Base-by-base conservation (phyloP, 2,888 invertebrate species). In the Leptopilina drosophilae region DNA sequence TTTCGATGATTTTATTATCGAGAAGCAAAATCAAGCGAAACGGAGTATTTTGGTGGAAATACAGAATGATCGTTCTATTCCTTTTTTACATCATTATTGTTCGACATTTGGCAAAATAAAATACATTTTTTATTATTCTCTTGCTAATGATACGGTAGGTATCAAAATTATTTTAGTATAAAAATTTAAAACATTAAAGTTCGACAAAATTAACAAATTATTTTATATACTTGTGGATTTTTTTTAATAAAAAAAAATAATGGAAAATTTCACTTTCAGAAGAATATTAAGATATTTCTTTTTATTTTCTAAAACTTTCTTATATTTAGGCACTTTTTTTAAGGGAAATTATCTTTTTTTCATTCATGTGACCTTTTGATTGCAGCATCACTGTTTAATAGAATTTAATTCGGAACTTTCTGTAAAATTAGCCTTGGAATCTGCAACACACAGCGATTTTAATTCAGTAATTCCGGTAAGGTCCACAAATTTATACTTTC, bases 21-120 rank as follows among this genome's bases (percentile, higher is more conserved):
- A 92, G 40, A 94, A 96, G 84, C 94, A 95, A 88, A 89, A 91
- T 3, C 94, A 97, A 90, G 96, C 97, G 0, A 92, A 92, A 76
- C 93, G 94, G 81, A 96, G 96, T 91, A 92, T 97, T 78, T 92
- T 97, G 53, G 94, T 97, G 6, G 96, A 97, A 92, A 95, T 97
- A 1, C 94, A 95, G 87, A 95, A 96, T 0, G 93, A 94, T 77
- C 93, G 94, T 73, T 96, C 96, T 0, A 95, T 94, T 86, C 90
- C 90, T 69, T 95, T 96, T 91, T 92, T 97, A 77, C 93, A 95
- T 89, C 92, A 93, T 5, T 96, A 96, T 88, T 97, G 97, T 90
- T 93, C 93, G 42, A 92, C 94, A 84, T 95, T 95, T 91, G 96
- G 96, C 9, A 91, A 89, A 8, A 92, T 97, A 75, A 92, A 94